Conservation (phyloP, 1,140 invertebrate species). For the Danaus melanippus region DNA sequence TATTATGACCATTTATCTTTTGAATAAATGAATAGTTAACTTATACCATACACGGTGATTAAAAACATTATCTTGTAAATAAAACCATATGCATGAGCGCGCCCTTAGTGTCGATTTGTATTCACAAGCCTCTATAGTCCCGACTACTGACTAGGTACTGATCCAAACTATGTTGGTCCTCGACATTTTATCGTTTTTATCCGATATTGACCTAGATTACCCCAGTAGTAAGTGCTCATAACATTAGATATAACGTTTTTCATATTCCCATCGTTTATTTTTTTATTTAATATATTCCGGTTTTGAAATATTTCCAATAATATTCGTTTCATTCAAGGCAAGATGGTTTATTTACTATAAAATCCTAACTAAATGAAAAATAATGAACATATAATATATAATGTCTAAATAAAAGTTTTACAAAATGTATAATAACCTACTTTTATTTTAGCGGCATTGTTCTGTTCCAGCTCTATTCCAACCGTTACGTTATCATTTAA, state of each 20-base stretch:
- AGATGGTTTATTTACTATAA: too few species aligned
- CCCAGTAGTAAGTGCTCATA: conserved; percentile 12
- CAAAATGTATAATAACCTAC: too few species aligned
- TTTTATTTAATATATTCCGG: too few species aligned
- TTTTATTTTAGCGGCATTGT: too few species aligned
- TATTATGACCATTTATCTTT: neutral
- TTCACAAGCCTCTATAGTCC: conserved; percentile 30
- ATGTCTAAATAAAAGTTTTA: too few species aligned
- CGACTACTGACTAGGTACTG: conserved; percentile 15
- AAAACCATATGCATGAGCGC: conserved; percentile 5
- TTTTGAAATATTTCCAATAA: too few species aligned
- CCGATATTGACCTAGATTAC: conserved; percentile 24
- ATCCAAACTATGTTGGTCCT: conserved; percentile 18
- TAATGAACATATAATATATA: too few species aligned
- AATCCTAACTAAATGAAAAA: neutral
- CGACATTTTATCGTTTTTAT: conserved; percentile 26
- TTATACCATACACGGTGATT: too few species aligned
- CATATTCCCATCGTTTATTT: too few species aligned
- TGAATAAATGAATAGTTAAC: neutral
- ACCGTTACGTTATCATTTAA: conserved; percentile 3
- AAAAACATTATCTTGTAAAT: too few species aligned
- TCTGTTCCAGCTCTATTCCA: too few species aligned
- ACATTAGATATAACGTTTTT: conserved; percentile 3
- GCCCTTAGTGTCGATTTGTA: conserved; percentile 48
- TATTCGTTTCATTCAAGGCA: too few species aligned